Conservation (phyloP, 2,888 invertebrate species). For the Napeogenes sylphis region DNA sequence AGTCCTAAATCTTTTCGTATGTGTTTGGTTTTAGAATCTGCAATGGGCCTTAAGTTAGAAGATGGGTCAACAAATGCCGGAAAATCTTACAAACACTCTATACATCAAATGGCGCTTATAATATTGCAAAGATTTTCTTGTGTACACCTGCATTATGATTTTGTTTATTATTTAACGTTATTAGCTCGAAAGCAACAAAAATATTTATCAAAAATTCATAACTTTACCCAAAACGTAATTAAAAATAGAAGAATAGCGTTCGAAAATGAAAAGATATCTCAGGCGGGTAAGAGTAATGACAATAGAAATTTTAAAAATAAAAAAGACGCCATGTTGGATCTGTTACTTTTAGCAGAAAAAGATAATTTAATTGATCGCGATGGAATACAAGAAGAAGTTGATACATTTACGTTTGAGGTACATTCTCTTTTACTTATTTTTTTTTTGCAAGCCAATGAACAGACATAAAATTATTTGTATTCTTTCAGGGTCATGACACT, state of each 20-base stretch:
- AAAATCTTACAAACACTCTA: conserved; percentile 77
- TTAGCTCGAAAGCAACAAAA: conserved; percentile 67
- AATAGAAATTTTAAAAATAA: conserved; percentile 59
- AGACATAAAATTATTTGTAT: conserved; percentile 27
- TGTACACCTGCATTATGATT: conserved; percentile 77
- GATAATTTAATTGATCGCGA: conserved; percentile 64
- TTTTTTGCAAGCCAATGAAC: conserved; percentile 48
- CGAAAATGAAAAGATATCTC: conserved; percentile 27
- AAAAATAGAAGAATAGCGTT: conserved; percentile 38
- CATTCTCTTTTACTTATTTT: conserved; percentile 68
- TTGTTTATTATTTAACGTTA: conserved; percentile 73
- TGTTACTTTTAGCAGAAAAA: conserved; percentile 65
- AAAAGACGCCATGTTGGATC: conserved; percentile 75
- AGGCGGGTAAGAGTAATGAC: conserved; percentile 23
- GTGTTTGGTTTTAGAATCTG: conserved; percentile 70
- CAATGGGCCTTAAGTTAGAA: conserved; percentile 82
- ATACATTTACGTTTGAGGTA: conserved; percentile 81
- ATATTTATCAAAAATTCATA: conserved; percentile 51
- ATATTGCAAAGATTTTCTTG: conserved; percentile 59
- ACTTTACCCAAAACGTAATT: conserved; percentile 46
- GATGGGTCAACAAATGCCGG: conserved; percentile 57
- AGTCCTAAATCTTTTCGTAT: too few species aligned
- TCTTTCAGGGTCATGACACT: conserved; percentile 79
- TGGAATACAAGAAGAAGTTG: conserved; percentile 79
- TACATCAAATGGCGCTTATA: conserved; percentile 64